Percentiles rank a stretch among this genome's conserved stretches.
These are phyloP conservation scores for Eudemis profundana DNA, from an alignment of 2,888 invertebrate genomes.

Conservation along the genomic window DNA sequence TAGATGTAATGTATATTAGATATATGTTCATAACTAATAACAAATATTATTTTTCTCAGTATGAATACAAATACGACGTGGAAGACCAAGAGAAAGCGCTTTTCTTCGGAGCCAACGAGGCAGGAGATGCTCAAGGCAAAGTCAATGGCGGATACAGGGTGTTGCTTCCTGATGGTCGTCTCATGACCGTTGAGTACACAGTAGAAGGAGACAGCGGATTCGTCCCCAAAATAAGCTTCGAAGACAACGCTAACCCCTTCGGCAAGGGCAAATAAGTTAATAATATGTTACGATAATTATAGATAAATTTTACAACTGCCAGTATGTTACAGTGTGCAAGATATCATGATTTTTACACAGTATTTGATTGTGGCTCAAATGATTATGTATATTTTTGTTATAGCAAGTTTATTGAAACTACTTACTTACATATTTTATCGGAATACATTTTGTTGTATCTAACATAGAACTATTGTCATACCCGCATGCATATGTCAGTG, in stretches of 20 bases:
- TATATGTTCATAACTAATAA: too few species aligned
- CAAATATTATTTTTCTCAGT: slow-evolving; percentile 76
- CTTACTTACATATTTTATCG: too few species aligned
- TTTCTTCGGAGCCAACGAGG: slow-evolving; percentile 89
- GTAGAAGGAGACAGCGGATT: slow-evolving; percentile 90
- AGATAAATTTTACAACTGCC: slow-evolving; percentile 27
- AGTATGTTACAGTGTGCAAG: slow-evolving; percentile 7
- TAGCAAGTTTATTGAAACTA: too few species aligned
- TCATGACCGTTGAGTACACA: slow-evolving; percentile 90
- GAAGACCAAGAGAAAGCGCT: slow-evolving; percentile 88
- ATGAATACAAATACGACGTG: slow-evolving; percentile 90
- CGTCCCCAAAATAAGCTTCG: slow-evolving; percentile 88
- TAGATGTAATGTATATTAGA: too few species aligned
- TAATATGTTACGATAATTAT: slow-evolving; percentile 7
- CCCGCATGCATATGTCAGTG: too few species aligned
- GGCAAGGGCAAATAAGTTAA: slow-evolving; percentile 68
- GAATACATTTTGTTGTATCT: too few species aligned
- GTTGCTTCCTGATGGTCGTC: slow-evolving; percentile 88
- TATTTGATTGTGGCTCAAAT: background rate
- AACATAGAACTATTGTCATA: too few species aligned
- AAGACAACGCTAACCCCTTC: slow-evolving; percentile 86
- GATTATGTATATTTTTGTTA: background rate
- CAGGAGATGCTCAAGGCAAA: slow-evolving; percentile 87
- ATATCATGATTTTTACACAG: slow-evolving; percentile 9
- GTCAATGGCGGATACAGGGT: slow-evolving; percentile 88